Percentiles rank a stretch among this genome's conserved stretches.
phyloP scores from a whole-genome alignment of 1,140 invertebrate genomes.

The Chironomus tepperi region DNA sequence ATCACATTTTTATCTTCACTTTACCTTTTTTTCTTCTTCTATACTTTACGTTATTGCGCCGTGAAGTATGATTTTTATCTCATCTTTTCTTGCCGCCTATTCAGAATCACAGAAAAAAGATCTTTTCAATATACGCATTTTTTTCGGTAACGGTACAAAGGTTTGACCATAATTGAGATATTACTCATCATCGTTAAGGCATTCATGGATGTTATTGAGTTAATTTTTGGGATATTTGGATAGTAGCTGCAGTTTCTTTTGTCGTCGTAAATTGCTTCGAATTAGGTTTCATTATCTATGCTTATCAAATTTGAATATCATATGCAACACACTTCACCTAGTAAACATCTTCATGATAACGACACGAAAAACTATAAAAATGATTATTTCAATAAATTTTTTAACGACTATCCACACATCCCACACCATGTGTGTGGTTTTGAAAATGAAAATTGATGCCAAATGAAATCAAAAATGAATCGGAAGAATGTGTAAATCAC shows the following conservation, averaged over 20 bases:
- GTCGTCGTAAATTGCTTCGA: too few species aligned
- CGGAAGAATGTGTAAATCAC: neutral
- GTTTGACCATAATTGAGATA: neutral
- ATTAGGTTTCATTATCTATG: too few species aligned
- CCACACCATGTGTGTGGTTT: neutral
- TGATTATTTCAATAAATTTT: neutral
- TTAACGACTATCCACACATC: neutral
- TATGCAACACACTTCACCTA: too few species aligned
- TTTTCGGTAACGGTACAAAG: neutral
- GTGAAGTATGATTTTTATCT: conserved; percentile 14
- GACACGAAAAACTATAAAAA: neutral
- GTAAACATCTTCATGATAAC: too few species aligned
- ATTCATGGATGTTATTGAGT: too few species aligned
- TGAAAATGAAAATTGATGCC: neutral
- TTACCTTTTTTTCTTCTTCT: neutral
- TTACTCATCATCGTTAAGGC: too few species aligned
- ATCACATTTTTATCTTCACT: too few species aligned
- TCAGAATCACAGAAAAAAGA: neutral
- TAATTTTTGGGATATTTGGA: too few species aligned
- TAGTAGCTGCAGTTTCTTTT: too few species aligned
- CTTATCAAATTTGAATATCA: too few species aligned
- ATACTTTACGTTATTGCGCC: neutral
- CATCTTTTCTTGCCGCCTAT: neutral
- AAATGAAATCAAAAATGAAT: neutral
- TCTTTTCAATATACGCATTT: neutral